Percentiles rank a stretch among this genome's conserved stretches.
phyloP scores from a whole-genome alignment of 2,797 vertebrate species.

The Pseudopleuronectes americanus region DNA sequence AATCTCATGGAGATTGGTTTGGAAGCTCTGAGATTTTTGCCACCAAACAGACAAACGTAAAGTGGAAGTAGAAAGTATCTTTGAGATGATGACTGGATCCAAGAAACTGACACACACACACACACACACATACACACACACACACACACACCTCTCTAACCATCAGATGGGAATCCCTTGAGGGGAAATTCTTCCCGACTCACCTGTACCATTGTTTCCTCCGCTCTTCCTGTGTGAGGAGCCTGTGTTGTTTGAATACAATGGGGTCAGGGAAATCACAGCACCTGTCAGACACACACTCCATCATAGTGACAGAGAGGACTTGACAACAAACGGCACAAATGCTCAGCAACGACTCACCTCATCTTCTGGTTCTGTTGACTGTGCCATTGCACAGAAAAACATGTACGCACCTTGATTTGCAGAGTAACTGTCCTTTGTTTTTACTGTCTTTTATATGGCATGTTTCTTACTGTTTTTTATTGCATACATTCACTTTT shows the following conservation, averaged over 20 bases:
- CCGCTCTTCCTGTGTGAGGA: slow-evolving; percentile 78
- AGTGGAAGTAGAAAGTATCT: too few relatives aligned
- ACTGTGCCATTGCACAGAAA: slow-evolving; percentile 8
- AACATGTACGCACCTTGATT: too few relatives aligned
- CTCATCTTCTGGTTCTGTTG: slow-evolving; percentile 28
- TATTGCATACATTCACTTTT: too few relatives aligned
- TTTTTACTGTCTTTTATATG: too few relatives aligned
- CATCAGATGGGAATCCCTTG: slow-evolving; percentile 55
- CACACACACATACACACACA: slow-evolving; percentile 1
- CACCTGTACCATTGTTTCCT: slow-evolving; percentile 76
- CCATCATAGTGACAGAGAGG: slow-evolving; percentile 69
- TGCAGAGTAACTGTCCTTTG: too few relatives aligned
- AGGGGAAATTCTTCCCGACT: slow-evolving; percentile 63
- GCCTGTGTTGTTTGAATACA: slow-evolving; percentile 79
- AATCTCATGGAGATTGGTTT: too few relatives aligned
- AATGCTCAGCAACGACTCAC: slow-evolving; percentile 27
- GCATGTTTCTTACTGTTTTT: too few relatives aligned
- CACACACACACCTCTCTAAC: slow-evolving; percentile 23
- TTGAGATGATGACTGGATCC: too few relatives aligned
- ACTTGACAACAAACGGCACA: slow-evolving; percentile 49
- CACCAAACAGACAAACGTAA: too few relatives aligned
- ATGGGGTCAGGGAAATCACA: slow-evolving; percentile 76
- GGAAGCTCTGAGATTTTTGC: too few relatives aligned
- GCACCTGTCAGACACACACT: slow-evolving; percentile 71
- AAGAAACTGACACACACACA: too few relatives aligned